phyloP scores from a whole-genome alignment of 2,888 invertebrate species.

The Leuctra nigra region DNA sequence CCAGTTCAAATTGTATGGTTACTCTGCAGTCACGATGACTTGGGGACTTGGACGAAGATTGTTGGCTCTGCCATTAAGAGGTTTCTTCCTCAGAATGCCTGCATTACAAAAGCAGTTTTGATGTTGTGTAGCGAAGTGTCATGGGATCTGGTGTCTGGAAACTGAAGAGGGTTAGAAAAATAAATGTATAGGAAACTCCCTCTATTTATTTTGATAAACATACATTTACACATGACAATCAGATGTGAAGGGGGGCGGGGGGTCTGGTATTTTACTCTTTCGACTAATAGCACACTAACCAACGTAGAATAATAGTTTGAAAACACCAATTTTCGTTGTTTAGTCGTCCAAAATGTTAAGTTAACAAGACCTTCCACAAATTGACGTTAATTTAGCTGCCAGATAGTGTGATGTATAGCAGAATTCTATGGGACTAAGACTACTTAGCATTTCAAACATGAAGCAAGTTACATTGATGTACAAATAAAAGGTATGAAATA shows the following conservation, averaged over 20 bases:
- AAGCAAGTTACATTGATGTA: constrained; percentile 2
- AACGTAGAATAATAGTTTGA: constrained; percentile 14
- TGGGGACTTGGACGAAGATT: no score
- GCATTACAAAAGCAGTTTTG: no score
- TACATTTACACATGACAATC: constrained; percentile 24
- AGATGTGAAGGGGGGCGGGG: constrained; percentile 10
- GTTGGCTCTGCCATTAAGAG: no score
- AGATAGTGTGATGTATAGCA: constrained; percentile 10
- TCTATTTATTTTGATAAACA: constrained; percentile 14
- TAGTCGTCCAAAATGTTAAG: background rate
- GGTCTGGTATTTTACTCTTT: constrained; percentile 4
- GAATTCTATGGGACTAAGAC: constrained; percentile 4
- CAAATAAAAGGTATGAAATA: constrained; percentile 10
- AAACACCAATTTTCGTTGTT: constrained; percentile 13
- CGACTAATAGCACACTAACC: constrained; percentile 21
- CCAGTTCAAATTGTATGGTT: no score
- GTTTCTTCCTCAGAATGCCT: no score
- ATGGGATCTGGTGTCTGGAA: no score
- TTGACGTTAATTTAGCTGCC: constrained; percentile 1
- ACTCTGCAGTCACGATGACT: no score
- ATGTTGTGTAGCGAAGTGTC: no score
- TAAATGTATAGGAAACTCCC: constrained; percentile 4
- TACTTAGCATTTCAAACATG: constrained; percentile 1
- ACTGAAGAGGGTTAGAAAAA: no score
- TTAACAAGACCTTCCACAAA: background rate